Evolutionary conservation across 2,113 vertebrate genomes (phyloP).

Genomic region (Saimiri boliviensis): DNA sequence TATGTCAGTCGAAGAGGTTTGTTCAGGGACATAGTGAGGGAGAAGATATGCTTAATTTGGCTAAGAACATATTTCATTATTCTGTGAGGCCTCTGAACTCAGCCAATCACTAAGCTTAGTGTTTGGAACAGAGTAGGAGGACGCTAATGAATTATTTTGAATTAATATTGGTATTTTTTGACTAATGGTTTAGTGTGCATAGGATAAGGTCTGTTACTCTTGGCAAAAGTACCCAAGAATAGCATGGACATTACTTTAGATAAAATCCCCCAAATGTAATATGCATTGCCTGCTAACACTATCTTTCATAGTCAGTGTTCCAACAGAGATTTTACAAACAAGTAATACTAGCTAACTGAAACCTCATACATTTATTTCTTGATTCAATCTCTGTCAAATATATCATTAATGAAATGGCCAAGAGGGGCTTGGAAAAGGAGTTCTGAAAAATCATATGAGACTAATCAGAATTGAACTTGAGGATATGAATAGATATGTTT

Average conservation of each 20-base stretch:
- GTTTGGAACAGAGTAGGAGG: not conserved
- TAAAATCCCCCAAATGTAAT: not conserved
- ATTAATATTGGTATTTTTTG: not conserved
- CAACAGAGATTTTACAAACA: not conserved
- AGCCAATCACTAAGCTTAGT: not conserved
- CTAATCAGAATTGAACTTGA: not conserved
- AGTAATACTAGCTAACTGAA: not conserved
- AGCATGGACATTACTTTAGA: not conserved
- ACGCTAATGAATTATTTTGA: not conserved
- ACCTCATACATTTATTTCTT: not conserved
- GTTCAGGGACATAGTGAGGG: not conserved
- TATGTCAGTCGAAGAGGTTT: not conserved
- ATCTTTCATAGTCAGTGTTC: not conserved
- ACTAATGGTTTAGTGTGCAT: not conserved
- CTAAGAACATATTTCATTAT: not conserved
- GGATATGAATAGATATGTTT: not conserved
- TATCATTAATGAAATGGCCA: not conserved
- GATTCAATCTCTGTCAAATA: constrained; percentile 3
- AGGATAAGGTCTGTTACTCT: not conserved
- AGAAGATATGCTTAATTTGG: not conserved
- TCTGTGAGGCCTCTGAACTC: not conserved
- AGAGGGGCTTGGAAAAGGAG: not conserved
- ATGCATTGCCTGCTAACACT: not conserved
- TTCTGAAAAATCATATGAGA: not conserved
- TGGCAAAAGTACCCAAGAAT: not conserved